Evolutionary conservation across 1,140 invertebrate genomes (phyloP), one percentile per base, ranked within the genome.

Genomic region (Drosophila kepulauana): DNA sequence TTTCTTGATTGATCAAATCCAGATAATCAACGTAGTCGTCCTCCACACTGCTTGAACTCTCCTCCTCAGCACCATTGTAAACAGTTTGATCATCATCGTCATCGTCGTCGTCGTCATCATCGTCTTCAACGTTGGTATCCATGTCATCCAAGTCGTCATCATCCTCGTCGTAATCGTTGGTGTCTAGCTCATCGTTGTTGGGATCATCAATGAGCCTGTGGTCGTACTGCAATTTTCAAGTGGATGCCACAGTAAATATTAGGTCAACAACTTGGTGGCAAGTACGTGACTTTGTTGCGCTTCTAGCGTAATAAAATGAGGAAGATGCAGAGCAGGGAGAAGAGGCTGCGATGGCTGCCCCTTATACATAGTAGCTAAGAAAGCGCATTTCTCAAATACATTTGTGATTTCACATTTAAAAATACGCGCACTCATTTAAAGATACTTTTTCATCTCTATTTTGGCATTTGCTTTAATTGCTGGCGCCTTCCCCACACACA

Each of bases 151-250:
- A 2, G 3, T 65, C 46, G 2, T 77, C 58, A n/a, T 76, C 72
- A 4, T 66, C 52, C 4, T 68, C 82, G 6, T 71, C 68, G 5
- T 75, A 62, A 3, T 84, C 72, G 8, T 79, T 77, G 2, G 68
- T 75, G 20, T 76, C 78, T 15, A 75, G 30, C 38, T 69, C 82
- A 25, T 88, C 84, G 20, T 82, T 74, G 52, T 58, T 84, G 41
- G 77, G 80, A 89, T 79, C 78, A 25, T 89, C 79, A 61, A 79
- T 89, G 43, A 92, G 56, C 41, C 75, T 43, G 70, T 89, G 78
- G 13, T 72, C 66, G 63, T 89, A 80, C 86, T 91, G 80, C 66
- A 89, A 82, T 45, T 33, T 25, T 33, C 52, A 57, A 49, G 62
- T 28, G 54, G 30, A 64, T 66, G 48, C 20, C 43, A 30, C 30